Evolutionary conservation across 1,140 invertebrate species (phyloP), one percentile per base, ranked within the genome.

Genomic region (Pararge aegeria): DNA sequence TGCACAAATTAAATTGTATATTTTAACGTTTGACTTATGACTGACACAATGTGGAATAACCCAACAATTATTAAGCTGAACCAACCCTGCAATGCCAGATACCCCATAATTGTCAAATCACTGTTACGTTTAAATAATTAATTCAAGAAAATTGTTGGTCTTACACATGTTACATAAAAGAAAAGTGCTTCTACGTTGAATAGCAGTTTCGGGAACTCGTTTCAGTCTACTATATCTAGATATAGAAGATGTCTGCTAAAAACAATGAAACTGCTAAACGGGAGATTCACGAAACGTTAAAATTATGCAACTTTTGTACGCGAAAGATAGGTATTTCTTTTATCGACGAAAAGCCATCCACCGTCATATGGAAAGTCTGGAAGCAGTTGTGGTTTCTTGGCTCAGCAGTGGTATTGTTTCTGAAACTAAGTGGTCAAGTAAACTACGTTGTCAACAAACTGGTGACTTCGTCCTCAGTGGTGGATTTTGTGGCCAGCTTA

Each of bases 271-370:
- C 52, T 7, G 75, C 78, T n/a, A 55, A 49, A 44, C 55, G 64
- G 38, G 80, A 83, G 70, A 86, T 86, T 38, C 50, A 73, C 30
- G 66, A 71, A 49, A 80, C 79, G 3, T 62, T 86, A 30, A 63
- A 56, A 30, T 65, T 78, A 27, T 81, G 76, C 44, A 80, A 83
- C 51, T 74, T 77, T 59, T 82, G 77, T 46, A 74, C 77, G 1
- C 55, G 75, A 40, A 75, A 61, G 49, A 75, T 81, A 9, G 80
- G 79, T 4, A 40, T 86, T 5, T 82, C 79, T 40, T 82, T 86
- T 19, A 70, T 75, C 15, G 73, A 76, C 16, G 63, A 68, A 9
- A 20, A 55, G 13, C 70, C 76, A 5, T 65, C 55, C n/a, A 72
- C 16, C 12, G 27, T 73, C 2, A 29, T 65, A 1, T 20, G 38